phyloP scores from a whole-genome alignment of 1,140 invertebrate species.

The Sycophila sp. region DNA sequence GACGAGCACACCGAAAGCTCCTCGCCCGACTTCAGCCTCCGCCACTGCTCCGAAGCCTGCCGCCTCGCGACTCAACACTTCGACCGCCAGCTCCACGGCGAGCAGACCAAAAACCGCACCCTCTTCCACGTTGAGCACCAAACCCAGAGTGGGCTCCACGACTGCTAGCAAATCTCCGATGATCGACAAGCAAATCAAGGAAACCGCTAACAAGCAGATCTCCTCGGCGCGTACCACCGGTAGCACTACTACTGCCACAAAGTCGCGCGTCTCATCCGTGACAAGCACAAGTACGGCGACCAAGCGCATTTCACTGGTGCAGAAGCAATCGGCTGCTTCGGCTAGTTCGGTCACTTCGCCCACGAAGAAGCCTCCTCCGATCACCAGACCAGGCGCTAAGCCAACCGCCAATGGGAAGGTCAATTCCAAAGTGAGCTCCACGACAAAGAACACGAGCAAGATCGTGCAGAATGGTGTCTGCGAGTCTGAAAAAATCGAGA shows the following conservation, averaged over 20 bases:
- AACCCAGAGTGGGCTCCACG: conserved; percentile 2
- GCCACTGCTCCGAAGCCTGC: conserved; percentile 26
- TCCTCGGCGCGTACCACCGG: conserved; percentile 62
- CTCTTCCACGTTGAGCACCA: conserved; percentile 39
- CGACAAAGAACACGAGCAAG: conserved; percentile 46
- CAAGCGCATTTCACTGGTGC: conserved; percentile 55
- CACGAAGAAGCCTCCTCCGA: conserved; percentile 7
- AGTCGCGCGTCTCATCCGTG: conserved; percentile 41
- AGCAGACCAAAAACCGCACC: conserved; percentile 55
- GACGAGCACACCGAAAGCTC: conserved; percentile 36
- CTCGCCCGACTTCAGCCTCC: conserved; percentile 44
- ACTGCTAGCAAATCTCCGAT: conserved; percentile 54
- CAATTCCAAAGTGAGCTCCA: not conserved
- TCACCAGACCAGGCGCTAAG: not conserved
- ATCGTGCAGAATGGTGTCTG: conserved; percentile 57
- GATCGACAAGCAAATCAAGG: conserved; percentile 70
- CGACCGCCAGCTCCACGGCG: conserved; percentile 11
- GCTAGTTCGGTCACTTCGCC: not conserved
- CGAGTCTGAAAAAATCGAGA: conserved; percentile 43
- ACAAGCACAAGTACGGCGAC: conserved; percentile 46
- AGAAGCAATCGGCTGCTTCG: not conserved
- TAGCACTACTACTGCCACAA: conserved; percentile 40
- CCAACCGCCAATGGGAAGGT: not conserved
- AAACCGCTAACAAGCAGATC: conserved; percentile 70
- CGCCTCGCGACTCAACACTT: conserved; percentile 3